Percentiles rank a stretch among this genome's conserved stretches.
Evolutionary conservation across 2,113 vertebrate species (phyloP).

Genomic region (Xiphophorus maculatus): DNA sequence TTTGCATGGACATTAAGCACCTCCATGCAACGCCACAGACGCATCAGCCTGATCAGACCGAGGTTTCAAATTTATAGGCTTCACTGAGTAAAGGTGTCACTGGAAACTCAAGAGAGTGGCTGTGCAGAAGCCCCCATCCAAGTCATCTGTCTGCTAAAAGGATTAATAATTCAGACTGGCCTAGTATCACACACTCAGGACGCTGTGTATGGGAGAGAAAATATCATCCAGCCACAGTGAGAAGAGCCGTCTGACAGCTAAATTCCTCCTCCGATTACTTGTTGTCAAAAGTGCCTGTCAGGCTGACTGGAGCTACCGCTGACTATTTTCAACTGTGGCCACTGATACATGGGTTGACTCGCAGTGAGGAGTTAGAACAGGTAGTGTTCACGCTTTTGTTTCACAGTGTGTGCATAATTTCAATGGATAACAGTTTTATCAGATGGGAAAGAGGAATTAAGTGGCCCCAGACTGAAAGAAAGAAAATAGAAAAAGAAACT

Average conservation of each 20-base stretch:
- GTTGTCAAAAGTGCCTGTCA: slow-evolving; percentile 23
- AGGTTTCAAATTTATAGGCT: slow-evolving; percentile 61
- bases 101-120: slow-evolving; percentile 56
- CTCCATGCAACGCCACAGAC: slow-evolving; percentile 27
- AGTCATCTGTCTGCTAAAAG: slow-evolving; percentile 54
- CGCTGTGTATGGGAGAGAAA: slow-evolving; percentile 13
- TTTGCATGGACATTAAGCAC: slow-evolving; percentile 29
- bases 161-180: slow-evolving; percentile 70
- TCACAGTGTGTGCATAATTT: not conserved
- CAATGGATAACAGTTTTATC: slow-evolving; percentile 10
- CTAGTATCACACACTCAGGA: slow-evolving; percentile 45
- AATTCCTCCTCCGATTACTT: slow-evolving; percentile 29
- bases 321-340: not conserved
- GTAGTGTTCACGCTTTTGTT: slow-evolving; percentile 1
- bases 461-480: not conserved
- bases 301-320: slow-evolving; percentile 2
- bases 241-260: slow-evolving; percentile 19
- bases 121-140: slow-evolving; percentile 51
- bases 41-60: slow-evolving; percentile 27
- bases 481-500: not conserved
- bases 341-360: not conserved
- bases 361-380: not conserved
- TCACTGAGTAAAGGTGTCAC: slow-evolving; percentile 64
- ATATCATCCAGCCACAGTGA: slow-evolving; percentile 20
- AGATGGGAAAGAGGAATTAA: slow-evolving; percentile 11